Base-by-base conservation (phyloP, 2,797 vertebrate species). In the Myotis myotis region DNA sequence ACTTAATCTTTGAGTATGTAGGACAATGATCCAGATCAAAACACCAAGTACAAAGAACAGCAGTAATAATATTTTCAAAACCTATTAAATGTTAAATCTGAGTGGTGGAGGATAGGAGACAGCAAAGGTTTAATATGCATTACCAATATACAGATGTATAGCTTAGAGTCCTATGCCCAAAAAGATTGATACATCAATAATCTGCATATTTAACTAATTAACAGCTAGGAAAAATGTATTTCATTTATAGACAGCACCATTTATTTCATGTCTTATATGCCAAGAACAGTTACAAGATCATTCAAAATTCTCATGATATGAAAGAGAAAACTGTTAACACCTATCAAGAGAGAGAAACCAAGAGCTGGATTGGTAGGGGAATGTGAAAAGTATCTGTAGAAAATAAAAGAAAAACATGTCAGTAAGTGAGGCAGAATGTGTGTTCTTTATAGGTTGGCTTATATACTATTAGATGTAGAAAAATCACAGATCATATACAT, bases 1-100 rank as follows among this genome's bases (percentile, higher is more conserved):
- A 95, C 79, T 89, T 82, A 87, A 96, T 89, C 90, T 86, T 78
- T 94, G 92, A 95, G 80, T 80, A 95, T 75, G 82, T 49, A 84
- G 60, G n/a, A 94, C 72, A 95, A 92, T 82, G 66, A 89, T 83
- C 41, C 82, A 95, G 47, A 88, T 80, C 88, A 94, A 97, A 98
- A 82, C 30, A 86, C 83, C 79, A 53, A 79, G 92, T 92, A 97
- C 94, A 92, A 87, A 93, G 28, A 68, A 66, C 7, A 88, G 19
- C 23, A 89, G 28, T 66, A 71, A 89, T n/a, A 93, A 68, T 72
- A 86, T 62, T 71, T 89, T 79, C 85, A 95, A 94, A 95, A 86
- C 12, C 33, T 72, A 92, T n/a, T 85, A 81, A 93, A 94, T 64
- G 70, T 81, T 83, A 94, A 81, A 83, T 66, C 28, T 89, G 28